Evolutionary conservation across 1,140 invertebrate species (phyloP), one percentile per base, ranked within the genome.

Genomic region (Caenorhabditis briggsae): DNA sequence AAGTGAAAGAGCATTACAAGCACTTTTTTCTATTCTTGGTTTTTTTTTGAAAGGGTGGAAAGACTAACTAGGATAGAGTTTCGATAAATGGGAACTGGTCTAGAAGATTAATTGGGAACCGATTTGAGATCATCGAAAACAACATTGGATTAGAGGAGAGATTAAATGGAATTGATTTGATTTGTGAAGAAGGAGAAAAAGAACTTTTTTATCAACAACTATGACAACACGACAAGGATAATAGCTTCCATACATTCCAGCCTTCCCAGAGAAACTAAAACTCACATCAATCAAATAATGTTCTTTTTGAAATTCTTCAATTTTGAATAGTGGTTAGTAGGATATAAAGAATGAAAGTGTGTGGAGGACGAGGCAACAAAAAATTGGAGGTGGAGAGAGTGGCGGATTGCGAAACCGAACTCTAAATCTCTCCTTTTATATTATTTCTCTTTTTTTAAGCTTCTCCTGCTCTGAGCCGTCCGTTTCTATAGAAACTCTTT

Each of bases 261-360:
- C 33, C 33, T 33, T 33, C 33, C 33, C 33, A 2, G 33, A 33
- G n/a, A 25, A 11, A 46, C 20, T 46, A 5, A 25, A 78, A 78
- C 70, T 78, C 46, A 78, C 70, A 78, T 78, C 70, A 78, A 78
- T 78, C 46, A 78, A 23, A 78, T 78, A 78, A 50, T 78, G 20
- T n/a, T 78, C 70, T 78, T 50, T 78, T n/a, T 78, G 70, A 41
- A 46, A 78, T 23, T 78, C 70, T 53, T 78, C 70, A 78, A 78
- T 78, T 78, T 65, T 65, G 61, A 65, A 65, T 18, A 20, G 70
- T 78, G 70, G 23, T n/a, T 78, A 78, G 46, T 9, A 5, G 53
- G 33, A 78, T 23, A 78, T 46, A n/a, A 18, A 16, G 23, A 78
- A 50, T 25, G 53, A 41, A 53, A 18, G 70, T 18, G 12, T 6